Evolutionary conservation across 2,888 invertebrate species (phyloP), one percentile per base, ranked within the genome.

Genomic region (Drosophila percnosoma): DNA sequence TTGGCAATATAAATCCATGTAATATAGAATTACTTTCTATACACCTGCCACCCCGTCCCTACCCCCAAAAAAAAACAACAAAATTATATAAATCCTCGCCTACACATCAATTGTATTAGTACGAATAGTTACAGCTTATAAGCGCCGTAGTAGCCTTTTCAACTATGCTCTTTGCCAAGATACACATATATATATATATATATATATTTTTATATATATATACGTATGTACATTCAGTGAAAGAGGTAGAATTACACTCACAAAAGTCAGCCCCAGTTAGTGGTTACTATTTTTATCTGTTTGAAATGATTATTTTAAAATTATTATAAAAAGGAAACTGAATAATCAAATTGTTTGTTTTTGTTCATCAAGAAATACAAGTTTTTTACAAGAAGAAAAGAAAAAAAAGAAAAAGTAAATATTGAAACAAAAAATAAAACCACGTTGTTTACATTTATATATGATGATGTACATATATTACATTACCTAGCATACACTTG

Each of bases 331-430:
- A 48, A 67, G 54, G 64, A 76, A 87, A 87, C 77, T 72, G 69
- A 85, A 80, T 85, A 87, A 86, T 86, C 85, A 77, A 87, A 89
- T 75, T 86, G 88, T 83, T 83, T 83, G 83, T 86, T 89, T 86
- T 86, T 86, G 85, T 89, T 89, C 86, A 84, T 75, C 80, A 84
- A 75, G 75, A 80, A 87, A 89, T 87, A 87, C 80, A 85, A 69
- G 84, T 86, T 89, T 85, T 85, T 84, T 85, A 90, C 85, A 72
- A 72, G 82, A 78, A 80, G 74, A 89, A 83, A 78, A 73, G 68
- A 79, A 73, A 76, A 68, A 74, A 73, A 74, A 51, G 67, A 70
- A 73, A 82, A 77, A 74, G 68, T 72, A 75, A 79, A 81, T 80
- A 83, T 76, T 85, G 78, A 91, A 83, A 83, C 74, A 68, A 78